Evolutionary conservation across 1,140 invertebrate species (phyloP), one percentile per base, ranked within the genome.

Genomic region (Achatina immaculata): DNA sequence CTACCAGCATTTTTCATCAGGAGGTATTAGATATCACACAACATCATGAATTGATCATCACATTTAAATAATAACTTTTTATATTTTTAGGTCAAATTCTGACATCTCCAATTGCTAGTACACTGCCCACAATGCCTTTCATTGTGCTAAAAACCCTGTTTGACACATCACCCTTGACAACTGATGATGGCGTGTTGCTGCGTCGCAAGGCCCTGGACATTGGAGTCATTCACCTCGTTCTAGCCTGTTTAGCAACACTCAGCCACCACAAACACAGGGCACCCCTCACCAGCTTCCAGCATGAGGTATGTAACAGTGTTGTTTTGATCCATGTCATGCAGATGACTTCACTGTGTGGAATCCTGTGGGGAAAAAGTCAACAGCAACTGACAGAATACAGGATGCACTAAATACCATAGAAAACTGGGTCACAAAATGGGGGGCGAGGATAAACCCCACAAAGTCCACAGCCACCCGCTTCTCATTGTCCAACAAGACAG

Each of bases 161-260:
- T 68, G 95, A 97, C 85, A 93, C 94, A 58, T 95, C 95, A 21
- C 95, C 95, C 0, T 92, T 95, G 2, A 95, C 93, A n/a, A 95
- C 95, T 1, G 95, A 96, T 84, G 95, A 96, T 86, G 96, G 96
- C 0, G 92, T 95, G 19, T 89, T 95, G 73, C 89, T 97, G 66
- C 92, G 96, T n/a, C 92, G 94, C 7, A 95, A 95, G 86, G 95
- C 95, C 72, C 93, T 97, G 82, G 95, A 95, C 72, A 94, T 95
- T 38, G 96, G 96, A 21, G 95, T 95, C 51, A 93, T 97, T 85
- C 94, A 96, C 85, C 92, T 98, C 4, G 92, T 98, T 73, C 93
- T 98, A 0, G 95, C 95, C 45, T 98, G 96, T 88, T 92, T 98
- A 34, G 95, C 96, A 0, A 95, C 96, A 9, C 96, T 98, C 85